Evolutionary conservation across 2,888 invertebrate species (phyloP).

Genomic region (Trissolcus brochymenae): DNA sequence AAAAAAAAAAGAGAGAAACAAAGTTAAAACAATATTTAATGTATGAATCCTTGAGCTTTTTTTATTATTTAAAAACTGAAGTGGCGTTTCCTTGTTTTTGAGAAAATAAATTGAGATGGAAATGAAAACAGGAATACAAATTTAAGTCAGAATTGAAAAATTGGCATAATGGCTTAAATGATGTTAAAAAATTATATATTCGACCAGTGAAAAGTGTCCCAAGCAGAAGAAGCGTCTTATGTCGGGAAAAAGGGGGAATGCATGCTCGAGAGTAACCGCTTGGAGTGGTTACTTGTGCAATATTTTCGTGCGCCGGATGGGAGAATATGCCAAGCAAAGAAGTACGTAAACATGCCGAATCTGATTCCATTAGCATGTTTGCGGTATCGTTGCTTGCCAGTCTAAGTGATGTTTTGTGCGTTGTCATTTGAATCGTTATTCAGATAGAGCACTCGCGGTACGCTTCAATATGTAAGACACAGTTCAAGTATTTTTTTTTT

Average conservation of each 20-base stretch:
- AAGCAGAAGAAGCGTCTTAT: conserved; percentile 59
- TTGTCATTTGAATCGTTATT: conserved; percentile 66
- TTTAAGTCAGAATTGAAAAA: conserved; percentile 43
- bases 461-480: conserved; percentile 33
- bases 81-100: too few relatives aligned
- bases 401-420: conserved; percentile 74
- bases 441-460: conserved; percentile 49
- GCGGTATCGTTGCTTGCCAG: conserved; percentile 66
- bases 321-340: conserved; percentile 60
- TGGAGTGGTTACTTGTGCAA: conserved; percentile 59
- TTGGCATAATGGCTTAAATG: conserved; percentile 50
- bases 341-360: conserved; percentile 60
- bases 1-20: background rate
- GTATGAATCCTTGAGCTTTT: background rate
- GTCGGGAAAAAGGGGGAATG: conserved; percentile 59
- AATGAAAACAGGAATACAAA: conserved; percentile 36
- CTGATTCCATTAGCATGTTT: conserved; percentile 75
- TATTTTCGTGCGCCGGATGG: conserved; percentile 46
- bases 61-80: too few relatives aligned
- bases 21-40: background rate
- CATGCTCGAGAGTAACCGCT: conserved; percentile 54
- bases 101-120: conserved; percentile 10
- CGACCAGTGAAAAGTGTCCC: conserved; percentile 61
- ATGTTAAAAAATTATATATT: conserved; percentile 52
- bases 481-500: conserved; percentile 21